Base-by-base conservation (phyloP, 2,888 invertebrate genomes). In the Chymomyza fuscimana region DNA sequence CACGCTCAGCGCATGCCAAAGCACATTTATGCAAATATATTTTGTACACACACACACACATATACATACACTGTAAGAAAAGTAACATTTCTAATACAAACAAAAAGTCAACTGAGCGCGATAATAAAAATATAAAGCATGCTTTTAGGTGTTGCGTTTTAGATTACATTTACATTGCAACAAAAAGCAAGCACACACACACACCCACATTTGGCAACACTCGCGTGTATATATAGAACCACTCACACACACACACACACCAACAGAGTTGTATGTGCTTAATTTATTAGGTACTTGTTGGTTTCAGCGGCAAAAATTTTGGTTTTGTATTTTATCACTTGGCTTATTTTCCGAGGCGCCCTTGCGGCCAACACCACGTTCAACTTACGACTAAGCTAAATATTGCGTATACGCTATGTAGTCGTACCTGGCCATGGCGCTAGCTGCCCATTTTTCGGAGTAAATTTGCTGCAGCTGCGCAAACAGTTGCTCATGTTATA, bases 321-420 rank as follows among this genome's bases (percentile, higher is more conserved):
- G 3, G 25, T 25, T 58, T 9, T 1, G 0, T 58, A 5, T 58
- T 25, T 19, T 22, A 32, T 32, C 32, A 32, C 32, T 32, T 32
- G 32, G 32, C 32, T 25, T 22, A 25, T 15, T 72, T 73, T 82
- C 88, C 83, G 83, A 82, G 87, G 74, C 85, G 83, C 85, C 85
- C 88, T 84, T 88, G 88, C 85, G 83, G 83, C 83, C 83, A 84
- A 84, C 88, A 84, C 82, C 83, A 88, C 83, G 88, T 84, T 87
- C 83, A 84, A 88, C 85, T 84, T 84, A 79, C 87, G 83, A 84
- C 83, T 82, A 86, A 86, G 70, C 22, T 71, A 74, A 82, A 66
- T 75, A 65, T 75, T 88, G 88, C 83, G 83, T 84, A 84, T 84
- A 84, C 83, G 86, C 74, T 82, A 81, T 73, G 77, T 75, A 67